These are phyloP conservation scores for Bos indicus DNA, from an alignment of 2,113 vertebrate genomes.

Conservation along the genomic window DNA sequence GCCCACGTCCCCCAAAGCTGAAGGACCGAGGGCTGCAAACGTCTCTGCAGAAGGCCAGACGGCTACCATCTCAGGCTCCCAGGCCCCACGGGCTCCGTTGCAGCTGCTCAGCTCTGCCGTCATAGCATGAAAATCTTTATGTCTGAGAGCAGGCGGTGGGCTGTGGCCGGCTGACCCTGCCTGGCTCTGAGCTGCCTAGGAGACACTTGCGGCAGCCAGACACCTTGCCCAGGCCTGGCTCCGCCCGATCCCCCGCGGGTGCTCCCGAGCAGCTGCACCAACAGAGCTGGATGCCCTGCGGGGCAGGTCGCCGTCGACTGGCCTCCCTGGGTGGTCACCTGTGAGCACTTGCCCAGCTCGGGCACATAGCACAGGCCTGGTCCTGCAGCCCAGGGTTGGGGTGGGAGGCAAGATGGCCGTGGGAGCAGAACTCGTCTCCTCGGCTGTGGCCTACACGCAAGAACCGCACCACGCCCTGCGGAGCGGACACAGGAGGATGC, in stretches of 20 bases:
- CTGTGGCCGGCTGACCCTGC: not conserved
- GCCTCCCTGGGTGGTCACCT: not conserved
- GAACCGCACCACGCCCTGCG: not conserved
- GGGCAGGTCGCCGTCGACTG: rapidly evolving
- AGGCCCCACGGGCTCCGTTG: rapidly evolving
- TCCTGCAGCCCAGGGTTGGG: not conserved
- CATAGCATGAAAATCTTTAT: rapidly evolving
- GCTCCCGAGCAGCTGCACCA: rapidly evolving
- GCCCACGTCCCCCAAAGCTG: not conserved
- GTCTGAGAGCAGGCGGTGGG: not conserved
- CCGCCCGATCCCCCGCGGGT: rapidly evolving
- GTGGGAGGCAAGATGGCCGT: rapidly evolving
- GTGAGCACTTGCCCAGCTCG: not conserved
- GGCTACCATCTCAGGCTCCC: not conserved
- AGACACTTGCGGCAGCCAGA: not conserved
- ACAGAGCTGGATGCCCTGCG: not conserved
- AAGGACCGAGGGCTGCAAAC: rapidly evolving
- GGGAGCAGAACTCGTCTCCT: not conserved
- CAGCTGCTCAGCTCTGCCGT: rapidly evolving
- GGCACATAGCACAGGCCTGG: not conserved
- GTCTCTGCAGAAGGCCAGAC: not conserved
- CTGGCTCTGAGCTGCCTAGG: rapidly evolving
- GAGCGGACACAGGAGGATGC: not conserved
- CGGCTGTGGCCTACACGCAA: not conserved
- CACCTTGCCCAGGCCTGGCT: not conserved